These are phyloP conservation scores for Cecidostiba fungosa DNA, from an alignment of 2,888 invertebrate species.

Conservation along the genomic window DNA sequence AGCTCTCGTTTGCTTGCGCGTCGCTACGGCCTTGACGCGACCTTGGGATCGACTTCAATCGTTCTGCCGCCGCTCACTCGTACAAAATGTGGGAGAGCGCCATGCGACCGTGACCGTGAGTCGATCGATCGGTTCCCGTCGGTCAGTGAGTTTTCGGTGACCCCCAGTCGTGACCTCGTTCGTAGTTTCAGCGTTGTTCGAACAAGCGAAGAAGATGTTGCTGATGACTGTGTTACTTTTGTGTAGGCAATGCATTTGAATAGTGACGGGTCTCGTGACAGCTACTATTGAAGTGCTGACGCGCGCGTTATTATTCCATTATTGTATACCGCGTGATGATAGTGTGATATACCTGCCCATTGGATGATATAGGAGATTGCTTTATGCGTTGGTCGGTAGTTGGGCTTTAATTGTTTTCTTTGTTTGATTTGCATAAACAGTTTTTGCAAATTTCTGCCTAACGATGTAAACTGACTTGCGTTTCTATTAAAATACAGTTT, in stretches of 20 bases:
- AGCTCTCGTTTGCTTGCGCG: neutral
- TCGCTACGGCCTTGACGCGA: conserved; percentile 25
- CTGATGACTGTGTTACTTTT: neutral
- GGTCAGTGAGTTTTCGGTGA: conserved; percentile 19
- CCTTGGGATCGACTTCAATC: conserved; percentile 40
- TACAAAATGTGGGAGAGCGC: conserved; percentile 30
- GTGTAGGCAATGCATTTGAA: neutral
- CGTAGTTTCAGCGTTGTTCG: neutral
- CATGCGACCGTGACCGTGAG: conserved; percentile 53
- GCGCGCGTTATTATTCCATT: conserved; percentile 25
- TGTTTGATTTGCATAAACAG: neutral
- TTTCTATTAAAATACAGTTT: neutral
- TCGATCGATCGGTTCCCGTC: conserved; percentile 46
- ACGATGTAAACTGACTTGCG: neutral
- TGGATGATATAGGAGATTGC: neutral
- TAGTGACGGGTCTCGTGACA: neutral
- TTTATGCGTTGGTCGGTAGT: neutral
- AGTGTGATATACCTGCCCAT: neutral
- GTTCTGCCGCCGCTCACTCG: conserved; percentile 1
- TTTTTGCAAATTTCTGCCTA: neutral
- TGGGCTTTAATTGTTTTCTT: conserved; percentile 19
- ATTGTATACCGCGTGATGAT: conserved; percentile 20
- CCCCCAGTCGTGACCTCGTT: neutral
- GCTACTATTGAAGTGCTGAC: neutral
- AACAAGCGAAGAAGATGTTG: neutral